These are phyloP conservation scores for Xiphydria camelus DNA, from an alignment of 2,888 invertebrate genomes.

Conservation along the genomic window DNA sequence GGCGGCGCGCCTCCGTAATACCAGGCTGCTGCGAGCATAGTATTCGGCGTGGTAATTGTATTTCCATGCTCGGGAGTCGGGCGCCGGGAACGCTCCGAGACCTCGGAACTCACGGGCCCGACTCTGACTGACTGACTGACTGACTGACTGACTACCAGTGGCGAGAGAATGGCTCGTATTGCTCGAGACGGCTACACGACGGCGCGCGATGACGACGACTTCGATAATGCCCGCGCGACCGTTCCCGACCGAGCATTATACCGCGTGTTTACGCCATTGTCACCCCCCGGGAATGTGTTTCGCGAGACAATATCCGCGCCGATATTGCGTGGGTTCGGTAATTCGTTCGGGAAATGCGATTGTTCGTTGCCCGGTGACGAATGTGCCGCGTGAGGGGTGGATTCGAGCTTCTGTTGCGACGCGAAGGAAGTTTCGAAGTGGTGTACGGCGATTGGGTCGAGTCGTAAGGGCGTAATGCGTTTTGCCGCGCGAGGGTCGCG, in stretches of 20 bases:
- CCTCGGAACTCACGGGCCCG: conserved; percentile 4
- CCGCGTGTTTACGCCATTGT: conserved; percentile 29
- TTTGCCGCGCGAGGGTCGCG: conserved; percentile 18
- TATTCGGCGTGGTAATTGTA: conserved; percentile 52
- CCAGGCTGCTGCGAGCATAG: conserved; percentile 28
- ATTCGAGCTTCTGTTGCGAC: not conserved
- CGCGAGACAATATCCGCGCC: conserved; percentile 55
- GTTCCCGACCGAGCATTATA: not conserved
- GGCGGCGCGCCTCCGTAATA: conserved; percentile 25
- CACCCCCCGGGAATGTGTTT: conserved; percentile 38
- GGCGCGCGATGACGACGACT: too few species aligned
- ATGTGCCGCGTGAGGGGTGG: conserved; percentile 14
- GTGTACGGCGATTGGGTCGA: not conserved
- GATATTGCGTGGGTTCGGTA: conserved; percentile 52
- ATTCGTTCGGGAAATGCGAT: conserved; percentile 54
- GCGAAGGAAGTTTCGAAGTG: not conserved
- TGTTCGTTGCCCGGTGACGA: conserved; percentile 32
- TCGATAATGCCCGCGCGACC: too few species aligned
- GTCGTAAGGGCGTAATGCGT: conserved; percentile 27
- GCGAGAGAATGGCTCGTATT: conserved; percentile 25
- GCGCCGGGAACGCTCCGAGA: conserved; percentile 17
- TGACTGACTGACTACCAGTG: conserved; percentile 30
- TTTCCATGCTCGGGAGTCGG: conserved; percentile 50
- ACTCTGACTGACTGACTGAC: conserved; percentile 21
- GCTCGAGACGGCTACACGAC: conserved; percentile 26